These are phyloP conservation scores for Cladopsammia gracilis DNA, from an alignment of 64 coral and sea anemone genomes.

Conservation along the genomic window DNA sequence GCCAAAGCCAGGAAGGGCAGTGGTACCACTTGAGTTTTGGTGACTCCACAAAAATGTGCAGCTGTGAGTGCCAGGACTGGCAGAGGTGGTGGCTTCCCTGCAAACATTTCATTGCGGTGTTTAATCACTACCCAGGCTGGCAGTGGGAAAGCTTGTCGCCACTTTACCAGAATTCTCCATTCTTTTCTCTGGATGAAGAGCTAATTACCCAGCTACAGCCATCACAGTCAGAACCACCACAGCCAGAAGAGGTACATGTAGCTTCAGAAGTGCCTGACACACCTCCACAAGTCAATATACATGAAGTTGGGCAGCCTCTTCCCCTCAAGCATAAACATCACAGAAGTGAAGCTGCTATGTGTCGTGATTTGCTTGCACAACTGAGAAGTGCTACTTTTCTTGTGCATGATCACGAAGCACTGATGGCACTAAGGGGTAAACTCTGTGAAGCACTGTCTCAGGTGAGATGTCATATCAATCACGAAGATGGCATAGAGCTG, in stretches of 20 bases:
- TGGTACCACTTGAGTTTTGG: slow-evolving; percentile 33
- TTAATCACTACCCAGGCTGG: slow-evolving; percentile 11
- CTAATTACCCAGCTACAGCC: slow-evolving; percentile 35
- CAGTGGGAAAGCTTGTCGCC: slow-evolving; percentile 50
- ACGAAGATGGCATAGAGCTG: slow-evolving; percentile 44
- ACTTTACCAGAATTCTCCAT: slow-evolving; percentile 34
- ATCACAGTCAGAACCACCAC: neutral
- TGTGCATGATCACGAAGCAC: slow-evolving; percentile 23
- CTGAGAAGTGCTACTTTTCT: slow-evolving; percentile 8
- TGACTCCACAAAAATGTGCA: neutral
- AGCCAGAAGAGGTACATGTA: too few species aligned
- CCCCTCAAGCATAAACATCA: neutral
- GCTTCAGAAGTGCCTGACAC: neutral
- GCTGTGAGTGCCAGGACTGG: slow-evolving; percentile 54
- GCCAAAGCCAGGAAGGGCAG: slow-evolving; percentile 15
- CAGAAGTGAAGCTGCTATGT: slow-evolving; percentile 30
- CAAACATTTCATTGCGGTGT: slow-evolving; percentile 69
- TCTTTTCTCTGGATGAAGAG: slow-evolving; percentile 30
- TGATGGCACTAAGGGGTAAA: neutral
- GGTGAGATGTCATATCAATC: neutral
- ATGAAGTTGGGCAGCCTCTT: neutral
- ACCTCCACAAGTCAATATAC: neutral
- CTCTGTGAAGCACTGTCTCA: neutral
- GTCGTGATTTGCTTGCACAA: slow-evolving; percentile 8
- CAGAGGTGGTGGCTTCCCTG: slow-evolving; percentile 57